phyloP scores from a whole-genome alignment of 2,888 invertebrate genomes.

The Himalopsyche kuldschensis region DNA sequence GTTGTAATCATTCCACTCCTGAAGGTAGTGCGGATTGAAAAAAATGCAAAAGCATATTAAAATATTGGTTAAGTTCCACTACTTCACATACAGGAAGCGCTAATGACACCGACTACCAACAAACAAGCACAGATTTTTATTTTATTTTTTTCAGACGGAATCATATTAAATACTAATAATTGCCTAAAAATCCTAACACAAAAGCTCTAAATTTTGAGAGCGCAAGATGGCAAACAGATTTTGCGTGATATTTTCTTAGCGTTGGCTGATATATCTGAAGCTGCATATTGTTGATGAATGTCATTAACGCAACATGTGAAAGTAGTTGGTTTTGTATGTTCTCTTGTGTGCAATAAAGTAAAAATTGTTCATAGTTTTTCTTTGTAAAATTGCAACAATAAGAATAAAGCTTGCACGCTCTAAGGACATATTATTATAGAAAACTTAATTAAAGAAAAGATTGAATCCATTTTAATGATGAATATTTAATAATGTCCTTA shows the following conservation, averaged over 20 bases:
- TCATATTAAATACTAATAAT: not conserved
- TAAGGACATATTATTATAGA: slow-evolving; percentile 12
- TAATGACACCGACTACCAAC: slow-evolving; percentile 39
- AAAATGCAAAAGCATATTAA: not conserved
- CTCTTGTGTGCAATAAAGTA: slow-evolving; percentile 33
- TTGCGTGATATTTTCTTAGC: slow-evolving; percentile 3
- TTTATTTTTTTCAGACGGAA: not conserved
- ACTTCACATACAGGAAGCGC: slow-evolving; percentile 39
- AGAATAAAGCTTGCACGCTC: not conserved
- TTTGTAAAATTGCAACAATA: not conserved
- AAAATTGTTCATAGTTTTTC: slow-evolving; percentile 12
- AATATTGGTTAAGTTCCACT: slow-evolving; percentile 11
- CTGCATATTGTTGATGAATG: slow-evolving; percentile 30
- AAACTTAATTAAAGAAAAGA: slow-evolving; percentile 3
- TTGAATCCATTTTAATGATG: slow-evolving; percentile 10
- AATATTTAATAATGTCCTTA: not conserved
- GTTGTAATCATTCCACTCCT: slow-evolving; percentile 99
- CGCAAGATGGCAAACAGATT: slow-evolving; percentile 11
- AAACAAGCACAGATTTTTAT: slow-evolving; percentile 33
- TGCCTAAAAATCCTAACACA: slow-evolving; percentile 11
- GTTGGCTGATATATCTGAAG: slow-evolving; percentile 4
- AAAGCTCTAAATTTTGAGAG: slow-evolving; percentile 13
- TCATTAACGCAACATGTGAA: slow-evolving; percentile 39
- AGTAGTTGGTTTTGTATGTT: slow-evolving; percentile 24
- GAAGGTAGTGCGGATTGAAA: slow-evolving; percentile 40